Base-by-base conservation (phyloP, 1,140 invertebrate genomes). In the Campoletis sonorensis region DNA sequence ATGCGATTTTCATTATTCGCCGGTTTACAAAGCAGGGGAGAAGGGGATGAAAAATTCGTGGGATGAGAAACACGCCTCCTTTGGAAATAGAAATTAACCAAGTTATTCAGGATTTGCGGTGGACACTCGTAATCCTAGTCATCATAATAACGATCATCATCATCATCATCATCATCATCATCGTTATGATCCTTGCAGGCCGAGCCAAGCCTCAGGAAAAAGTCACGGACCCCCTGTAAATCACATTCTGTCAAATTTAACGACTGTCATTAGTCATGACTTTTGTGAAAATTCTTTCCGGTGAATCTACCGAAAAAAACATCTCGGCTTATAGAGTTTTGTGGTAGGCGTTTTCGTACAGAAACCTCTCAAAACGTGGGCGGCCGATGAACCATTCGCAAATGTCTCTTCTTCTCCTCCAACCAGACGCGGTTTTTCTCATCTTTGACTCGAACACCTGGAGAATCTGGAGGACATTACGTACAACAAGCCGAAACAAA, bases 221-320 rank as follows among this genome's bases (percentile, higher is more conserved):
- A 64, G 61, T 64, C 61, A 72, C n/a, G 30, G 51, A 54, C 51
- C 51, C 71, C 23, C 64, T 75, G 79, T 75, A 83, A 85, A 86
- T 86, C 81, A 82, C 73, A 88, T 87, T 87, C 81, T 86, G 37
- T 58, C 18, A 54, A 45, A 4, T 49, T 77, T 83, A 81, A 84
- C 81, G 71, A 70, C 77, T 79, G 81, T 89, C 87, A 90, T 90
- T 89, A 89, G 86, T 89, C 87, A 86, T 87, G 83, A 85, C 85
- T 83, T 89, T 89, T 86, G 81, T 89, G 79, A 78, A 75, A 75
- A 80, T 75, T 27, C 30, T 80, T 26, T 37, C 30, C 85, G 85
- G 18, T 21, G 54, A 58, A 4, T 58, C 21, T 58, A n/a, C 5
- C 8, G 13, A 45, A n/a, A 58, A 23, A 58, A 33, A 33, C 7